Evolutionary conservation across 2,888 invertebrate species (phyloP), one percentile per base, ranked within the genome.

Genomic region (Sarcophaga carnaria): DNA sequence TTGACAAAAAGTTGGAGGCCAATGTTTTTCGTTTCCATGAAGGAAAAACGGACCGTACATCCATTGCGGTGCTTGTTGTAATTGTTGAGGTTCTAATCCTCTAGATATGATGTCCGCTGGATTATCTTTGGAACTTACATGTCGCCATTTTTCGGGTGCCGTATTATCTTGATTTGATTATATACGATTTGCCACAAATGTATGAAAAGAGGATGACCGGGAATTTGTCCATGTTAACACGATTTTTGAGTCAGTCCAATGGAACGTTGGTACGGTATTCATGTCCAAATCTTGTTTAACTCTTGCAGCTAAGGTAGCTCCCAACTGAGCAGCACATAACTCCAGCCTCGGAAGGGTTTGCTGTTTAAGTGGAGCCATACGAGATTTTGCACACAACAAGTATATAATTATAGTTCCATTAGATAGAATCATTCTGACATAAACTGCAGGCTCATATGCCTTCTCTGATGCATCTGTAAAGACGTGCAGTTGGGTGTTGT

Each of bases 401-500:
- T 22, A 4, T 12, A 64, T 27, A 64, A 64, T 22, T 14, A 64
- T 64, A 3, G 62, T 62, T 22, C 27, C 27, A 64, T 64, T 27
- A 27, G 64, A 27, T 25, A 64, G 11, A 25, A 64, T 17, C 17
- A 17, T 54, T 17, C 54, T 54, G 54, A 54, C 5, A 17, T 54
- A 54, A 14, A 54, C 17, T 54, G 25, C 47, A 11, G 49, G 20
- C 0, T 10, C 45, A 47, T 69, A 69, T 20, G 20, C 69, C 69
- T 45, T 22, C n/a, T 69, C 49, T 14, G 22, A 49, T 3, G 69
- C 69, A 49, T 69, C 69, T n/a, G 25, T 49, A 49, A 69, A 69
- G 10, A 69, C 69, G 20, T 71, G 14, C 14, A 71, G 25, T 71
- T 54, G 71, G 22, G 25, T 54, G 25, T 22, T 71, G 71, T 27